Percentiles rank a stretch among this genome's conserved stretches.
phyloP scores from a whole-genome alignment of 2,888 invertebrate genomes.

The Erebia palarica region DNA sequence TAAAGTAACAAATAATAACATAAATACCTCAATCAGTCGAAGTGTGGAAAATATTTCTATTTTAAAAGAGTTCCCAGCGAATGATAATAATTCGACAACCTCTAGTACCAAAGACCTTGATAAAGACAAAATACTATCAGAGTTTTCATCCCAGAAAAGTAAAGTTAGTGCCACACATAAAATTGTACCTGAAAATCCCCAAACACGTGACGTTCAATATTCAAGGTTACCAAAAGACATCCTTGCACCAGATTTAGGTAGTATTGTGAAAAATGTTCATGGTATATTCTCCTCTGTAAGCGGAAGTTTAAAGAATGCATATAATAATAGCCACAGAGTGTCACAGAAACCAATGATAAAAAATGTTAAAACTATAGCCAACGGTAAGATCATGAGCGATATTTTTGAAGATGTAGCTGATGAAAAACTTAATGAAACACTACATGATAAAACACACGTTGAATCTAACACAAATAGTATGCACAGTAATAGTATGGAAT shows the following conservation, averaged over 20 bases:
- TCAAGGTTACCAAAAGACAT: conserved; percentile 68
- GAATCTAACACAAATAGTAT: conserved; percentile 10
- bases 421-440: conserved; percentile 31
- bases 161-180: conserved; percentile 64
- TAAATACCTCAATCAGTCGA: conserved; percentile 56
- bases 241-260: conserved; percentile 69
- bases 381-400: conserved; percentile 70
- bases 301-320: conserved; percentile 73
- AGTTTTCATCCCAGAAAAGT: conserved; percentile 62
- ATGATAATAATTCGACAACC: conserved; percentile 34
- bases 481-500: conserved; percentile 1
- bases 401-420: conserved; percentile 64
- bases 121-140: conserved; percentile 60
- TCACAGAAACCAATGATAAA: conserved; percentile 56
- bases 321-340: conserved; percentile 60
- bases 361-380: conserved; percentile 54
- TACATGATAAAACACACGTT: conserved; percentile 11
- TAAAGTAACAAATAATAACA: conserved; percentile 41
- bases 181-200: conserved; percentile 55
- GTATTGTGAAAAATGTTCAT: conserved; percentile 76
- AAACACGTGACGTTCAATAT: conserved; percentile 52
- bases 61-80: conserved; percentile 32
- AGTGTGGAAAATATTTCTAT: conserved; percentile 69
- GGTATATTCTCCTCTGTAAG: conserved; percentile 77
- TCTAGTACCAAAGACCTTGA: conserved; percentile 56